A percentile compares a stretch with the other conserved stretches of the same genome.
Evolutionary conservation across 2,888 invertebrate species (phyloP).

Genomic region (Thecocarcelia acutangulata): DNA sequence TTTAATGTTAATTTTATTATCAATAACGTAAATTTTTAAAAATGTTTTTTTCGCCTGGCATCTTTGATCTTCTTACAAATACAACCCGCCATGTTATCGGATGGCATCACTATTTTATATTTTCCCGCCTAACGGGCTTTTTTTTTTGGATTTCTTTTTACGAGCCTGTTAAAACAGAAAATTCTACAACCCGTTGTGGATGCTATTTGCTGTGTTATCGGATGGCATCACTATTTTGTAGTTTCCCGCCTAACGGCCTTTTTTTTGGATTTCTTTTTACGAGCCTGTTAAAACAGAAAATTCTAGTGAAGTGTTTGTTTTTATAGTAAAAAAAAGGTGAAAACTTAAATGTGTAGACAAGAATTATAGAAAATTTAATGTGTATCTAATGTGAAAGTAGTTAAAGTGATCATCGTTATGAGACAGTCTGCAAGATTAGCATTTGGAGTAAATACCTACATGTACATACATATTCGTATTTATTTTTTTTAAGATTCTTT

Average conservation of each 20-base stretch:
- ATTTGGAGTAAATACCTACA: too few species aligned
- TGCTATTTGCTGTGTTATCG: background rate
- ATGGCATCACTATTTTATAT: background rate
- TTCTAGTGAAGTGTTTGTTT: too few species aligned
- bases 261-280: background rate
- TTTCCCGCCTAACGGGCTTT: constrained; percentile 5
- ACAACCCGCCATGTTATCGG: background rate
- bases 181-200: too few species aligned
- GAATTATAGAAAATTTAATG: too few species aligned
- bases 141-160: background rate
- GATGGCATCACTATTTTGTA: background rate
- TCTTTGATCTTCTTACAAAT: background rate
- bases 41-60: background rate
- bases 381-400: too few species aligned
- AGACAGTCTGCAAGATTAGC: too few species aligned
- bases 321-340: background rate
- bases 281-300: background rate
- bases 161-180: too few species aligned
- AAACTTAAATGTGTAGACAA: too few species aligned
- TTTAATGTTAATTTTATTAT: background rate
- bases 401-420: too few species aligned
- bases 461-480: too few species aligned
- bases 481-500: too few species aligned
- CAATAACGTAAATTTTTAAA: background rate
- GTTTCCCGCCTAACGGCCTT: constrained; percentile 2